Percentiles rank a stretch among this genome's conserved stretches.
phyloP scores from a whole-genome alignment of 2,888 invertebrate genomes.

The Apeira syringaria region DNA sequence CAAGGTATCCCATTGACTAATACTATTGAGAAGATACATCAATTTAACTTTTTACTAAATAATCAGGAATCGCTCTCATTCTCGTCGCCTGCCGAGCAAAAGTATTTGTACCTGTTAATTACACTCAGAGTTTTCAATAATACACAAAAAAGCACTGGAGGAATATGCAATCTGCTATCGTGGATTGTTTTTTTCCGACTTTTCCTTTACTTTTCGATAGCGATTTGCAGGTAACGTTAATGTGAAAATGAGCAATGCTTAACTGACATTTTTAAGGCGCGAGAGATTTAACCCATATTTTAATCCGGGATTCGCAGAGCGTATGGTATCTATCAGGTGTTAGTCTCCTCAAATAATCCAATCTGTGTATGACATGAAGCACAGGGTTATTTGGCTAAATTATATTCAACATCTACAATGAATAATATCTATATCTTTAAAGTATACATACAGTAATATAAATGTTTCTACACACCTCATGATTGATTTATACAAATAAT shows the following conservation, averaged over 20 bases:
- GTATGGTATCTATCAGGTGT: no score
- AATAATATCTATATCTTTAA: no score
- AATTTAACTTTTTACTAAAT: slow-evolving; percentile 15
- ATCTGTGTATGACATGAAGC: no score
- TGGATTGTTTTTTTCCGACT: slow-evolving; percentile 14
- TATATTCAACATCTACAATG: no score
- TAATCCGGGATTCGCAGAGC: no score
- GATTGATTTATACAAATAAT: slow-evolving; percentile 1
- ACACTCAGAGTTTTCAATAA: neutral
- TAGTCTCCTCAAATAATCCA: no score
- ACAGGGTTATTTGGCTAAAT: no score
- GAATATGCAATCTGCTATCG: slow-evolving; percentile 14
- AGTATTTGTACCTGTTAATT: neutral
- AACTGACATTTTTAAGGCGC: no score
- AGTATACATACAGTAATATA: no score
- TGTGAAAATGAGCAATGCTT: neutral
- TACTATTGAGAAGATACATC: slow-evolving; percentile 17
- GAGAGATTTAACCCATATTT: no score
- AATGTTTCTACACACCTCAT: slow-evolving; percentile 2
- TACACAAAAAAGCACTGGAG: slow-evolving; percentile 12
- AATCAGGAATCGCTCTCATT: no score
- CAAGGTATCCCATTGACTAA: slow-evolving; percentile 2
- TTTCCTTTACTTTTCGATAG: slow-evolving; percentile 16
- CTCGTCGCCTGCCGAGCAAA: neutral
- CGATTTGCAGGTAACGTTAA: slow-evolving; percentile 7